Percentiles rank a stretch among this genome's conserved stretches.
These are phyloP conservation scores for Eulemur coronatus DNA, from an alignment of 2,797 vertebrate genomes.

Conservation along the genomic window DNA sequence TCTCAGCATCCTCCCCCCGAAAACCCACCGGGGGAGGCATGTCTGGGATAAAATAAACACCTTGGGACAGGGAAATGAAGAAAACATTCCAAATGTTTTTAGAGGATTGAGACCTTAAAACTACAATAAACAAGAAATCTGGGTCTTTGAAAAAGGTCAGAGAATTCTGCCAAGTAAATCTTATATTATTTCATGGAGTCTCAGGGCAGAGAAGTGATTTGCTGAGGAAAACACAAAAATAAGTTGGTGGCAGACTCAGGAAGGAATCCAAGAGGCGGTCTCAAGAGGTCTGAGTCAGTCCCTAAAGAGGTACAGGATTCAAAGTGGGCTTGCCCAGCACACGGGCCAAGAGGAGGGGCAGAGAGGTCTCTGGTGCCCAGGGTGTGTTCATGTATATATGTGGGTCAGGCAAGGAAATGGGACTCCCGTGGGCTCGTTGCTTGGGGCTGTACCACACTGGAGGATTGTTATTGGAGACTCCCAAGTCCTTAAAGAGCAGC, in stretches of 20 bases:
- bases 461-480: not conserved
- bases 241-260: not conserved
- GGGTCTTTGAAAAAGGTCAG: conserved; percentile 32
- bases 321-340: not conserved
- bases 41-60: conserved; percentile 28
- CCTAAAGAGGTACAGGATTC: not conserved
- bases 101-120: conserved; percentile 38
- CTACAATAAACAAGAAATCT: conserved; percentile 57
- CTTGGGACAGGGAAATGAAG: conserved; percentile 47
- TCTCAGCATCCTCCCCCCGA: not conserved
- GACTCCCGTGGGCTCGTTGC: not conserved
- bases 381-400: not conserved
- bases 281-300: not conserved
- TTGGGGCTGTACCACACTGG: not conserved
- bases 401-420: not conserved
- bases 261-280: not conserved
- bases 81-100: conserved; percentile 27
- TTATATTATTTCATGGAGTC: not conserved
- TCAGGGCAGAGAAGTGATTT: not conserved
- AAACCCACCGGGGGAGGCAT: not conserved
- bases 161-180: conserved; percentile 32
- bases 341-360: not conserved
- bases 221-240: not conserved
- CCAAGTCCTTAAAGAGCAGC: not conserved
- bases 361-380: not conserved